These are phyloP conservation scores for Drosophila tripunctata DNA, from an alignment of 2,888 invertebrate species.

Conservation along the genomic window DNA sequence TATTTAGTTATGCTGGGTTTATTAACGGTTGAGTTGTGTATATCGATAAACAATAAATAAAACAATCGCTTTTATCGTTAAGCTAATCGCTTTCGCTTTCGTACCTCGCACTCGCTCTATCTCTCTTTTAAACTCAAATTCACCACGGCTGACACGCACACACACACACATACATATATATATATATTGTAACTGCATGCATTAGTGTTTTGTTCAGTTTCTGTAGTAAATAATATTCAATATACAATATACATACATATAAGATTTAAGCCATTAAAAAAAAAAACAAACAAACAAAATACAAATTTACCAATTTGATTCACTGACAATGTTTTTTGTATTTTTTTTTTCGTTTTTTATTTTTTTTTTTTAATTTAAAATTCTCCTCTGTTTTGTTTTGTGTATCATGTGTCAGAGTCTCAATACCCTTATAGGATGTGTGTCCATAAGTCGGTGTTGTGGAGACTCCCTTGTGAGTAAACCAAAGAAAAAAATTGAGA, in stretches of 20 bases:
- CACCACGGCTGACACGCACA: background rate
- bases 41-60: slow-evolving; percentile 6
- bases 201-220: slow-evolving; percentile 10
- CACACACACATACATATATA: background rate
- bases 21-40: slow-evolving; percentile 45
- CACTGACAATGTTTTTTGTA: slow-evolving; percentile 58
- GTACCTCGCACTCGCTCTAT: slow-evolving; percentile 6
- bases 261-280: slow-evolving; percentile 22
- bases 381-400: slow-evolving; percentile 72
- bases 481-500: slow-evolving; percentile 65
- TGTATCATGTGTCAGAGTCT: slow-evolving; percentile 75
- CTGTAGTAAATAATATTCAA: background rate
- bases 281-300: slow-evolving; percentile 19
- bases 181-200: slow-evolving; percentile 23
- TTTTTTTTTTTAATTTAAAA: slow-evolving; percentile 64
- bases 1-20: slow-evolving; percentile 47
- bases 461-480: slow-evolving; percentile 83
- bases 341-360: slow-evolving; percentile 58
- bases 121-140: slow-evolving; percentile 16
- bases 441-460: slow-evolving; percentile 82
- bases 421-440: slow-evolving; percentile 78
- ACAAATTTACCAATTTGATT: slow-evolving; percentile 55
- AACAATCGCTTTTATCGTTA: slow-evolving; percentile 9
- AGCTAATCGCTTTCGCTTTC: slow-evolving; percentile 30
- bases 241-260: slow-evolving; percentile 8